A percentile compares a stretch with the other conserved stretches of the same genome.
Evolutionary conservation across 1,140 invertebrate genomes (phyloP).

Genomic region (Heliconius eleuchia): DNA sequence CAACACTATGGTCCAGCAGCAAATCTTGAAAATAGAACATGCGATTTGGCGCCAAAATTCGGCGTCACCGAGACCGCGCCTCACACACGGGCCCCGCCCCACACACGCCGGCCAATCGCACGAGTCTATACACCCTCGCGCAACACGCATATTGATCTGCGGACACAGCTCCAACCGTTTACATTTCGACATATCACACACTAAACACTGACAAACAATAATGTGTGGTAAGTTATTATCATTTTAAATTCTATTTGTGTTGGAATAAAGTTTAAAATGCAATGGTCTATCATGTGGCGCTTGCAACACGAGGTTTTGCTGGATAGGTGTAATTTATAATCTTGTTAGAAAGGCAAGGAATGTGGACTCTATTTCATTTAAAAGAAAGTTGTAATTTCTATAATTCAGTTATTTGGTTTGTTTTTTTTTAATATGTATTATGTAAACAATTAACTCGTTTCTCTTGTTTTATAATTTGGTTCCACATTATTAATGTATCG

Average conservation of each 20-base stretch:
- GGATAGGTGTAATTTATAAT: slow-evolving; percentile 63
- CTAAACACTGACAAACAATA: slow-evolving; percentile 80
- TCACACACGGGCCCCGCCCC: slow-evolving; percentile 75
- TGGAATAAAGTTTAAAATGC: slow-evolving; percentile 38
- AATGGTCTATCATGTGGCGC: background rate
- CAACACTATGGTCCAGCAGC: background rate
- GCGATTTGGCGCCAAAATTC: slow-evolving; percentile 73
- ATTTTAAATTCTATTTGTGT: slow-evolving; percentile 42
- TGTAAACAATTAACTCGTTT: no score
- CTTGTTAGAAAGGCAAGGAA: slow-evolving; percentile 22
- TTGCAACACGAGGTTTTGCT: slow-evolving; percentile 42
- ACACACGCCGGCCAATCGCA: slow-evolving; percentile 72
- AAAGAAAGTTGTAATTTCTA: background rate
- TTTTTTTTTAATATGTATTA: no score
- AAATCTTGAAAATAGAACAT: slow-evolving; percentile 56
- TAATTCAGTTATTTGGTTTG: background rate
- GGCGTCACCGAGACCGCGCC: slow-evolving; percentile 58
- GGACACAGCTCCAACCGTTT: slow-evolving; percentile 76
- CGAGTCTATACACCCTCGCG: slow-evolving; percentile 69
- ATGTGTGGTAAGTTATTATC: slow-evolving; percentile 51
- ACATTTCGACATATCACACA: slow-evolving; percentile 80
- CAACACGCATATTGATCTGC: slow-evolving; percentile 80
- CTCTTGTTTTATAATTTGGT: background rate
- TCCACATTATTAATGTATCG: background rate
- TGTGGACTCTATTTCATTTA: slow-evolving; percentile 8